Conservation (phyloP, 2,113 vertebrate species). For the Microcebus jonahi region DNA sequence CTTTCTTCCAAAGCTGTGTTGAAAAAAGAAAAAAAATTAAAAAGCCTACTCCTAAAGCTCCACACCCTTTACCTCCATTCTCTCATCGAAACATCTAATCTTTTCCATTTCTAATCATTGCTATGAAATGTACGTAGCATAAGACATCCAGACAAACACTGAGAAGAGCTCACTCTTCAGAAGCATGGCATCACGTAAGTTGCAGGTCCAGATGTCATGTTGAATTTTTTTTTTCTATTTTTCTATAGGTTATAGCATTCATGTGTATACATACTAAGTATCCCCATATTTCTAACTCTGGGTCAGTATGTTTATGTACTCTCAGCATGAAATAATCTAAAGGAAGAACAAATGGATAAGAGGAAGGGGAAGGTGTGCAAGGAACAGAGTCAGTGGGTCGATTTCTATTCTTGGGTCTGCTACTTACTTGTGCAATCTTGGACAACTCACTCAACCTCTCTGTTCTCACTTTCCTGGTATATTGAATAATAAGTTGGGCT, state of each 20-base stretch:
- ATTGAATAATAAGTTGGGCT: background rate
- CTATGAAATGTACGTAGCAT: background rate
- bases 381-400: background rate
- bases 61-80: background rate
- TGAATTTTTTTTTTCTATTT: background rate
- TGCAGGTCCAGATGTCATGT: background rate
- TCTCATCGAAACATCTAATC: background rate
- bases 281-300: background rate
- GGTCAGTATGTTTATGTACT: background rate
- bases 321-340: background rate
- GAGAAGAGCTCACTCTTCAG: background rate
- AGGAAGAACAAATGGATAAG: background rate
- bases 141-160: background rate
- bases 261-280: background rate
- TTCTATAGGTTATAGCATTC: background rate
- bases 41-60: background rate
- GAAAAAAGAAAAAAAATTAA: slow-evolving; percentile 14
- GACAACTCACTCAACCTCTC: background rate
- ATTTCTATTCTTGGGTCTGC: background rate
- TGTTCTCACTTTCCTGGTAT: background rate
- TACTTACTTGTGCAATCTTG: background rate
- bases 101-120: background rate
- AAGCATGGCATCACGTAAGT: background rate
- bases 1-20: background rate
- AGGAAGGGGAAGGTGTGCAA: background rate